Base-by-base conservation (phyloP, 2,797 vertebrate genomes). In the Schizopygopsis malacanthus region DNA sequence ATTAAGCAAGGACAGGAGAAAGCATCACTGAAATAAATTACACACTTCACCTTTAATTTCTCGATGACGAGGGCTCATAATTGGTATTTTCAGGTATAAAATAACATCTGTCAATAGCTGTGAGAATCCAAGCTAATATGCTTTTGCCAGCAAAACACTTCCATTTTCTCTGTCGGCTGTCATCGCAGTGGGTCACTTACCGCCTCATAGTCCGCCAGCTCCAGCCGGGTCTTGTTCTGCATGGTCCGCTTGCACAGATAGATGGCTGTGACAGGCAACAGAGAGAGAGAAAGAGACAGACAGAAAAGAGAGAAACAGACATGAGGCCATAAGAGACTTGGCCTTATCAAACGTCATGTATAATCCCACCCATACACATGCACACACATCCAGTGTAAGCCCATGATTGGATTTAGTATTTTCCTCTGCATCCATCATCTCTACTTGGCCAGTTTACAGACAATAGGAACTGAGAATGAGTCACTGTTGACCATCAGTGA, bases 191-290 rank as follows among this genome's bases (percentile, higher is more conserved):
- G 78, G 25, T 69, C 39, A 97, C 98, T 96, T 94, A 99, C 98
- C 85, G 98, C 98, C 95, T 99, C 98, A 88, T 99, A 99, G 95
- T 99, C 98, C 4, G 98, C 98, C 93, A 99, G 92, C 93, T 99
- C 98, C 96, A 99, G 95, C 79, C 98, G 94, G 11, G 98, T 98
- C 94, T 99, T 99, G 91, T 99, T 99, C 96, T 99, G 98, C 98
- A 99, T 99, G 91, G 98, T 99, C 93, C 98, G 94, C 93, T 99
- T 99, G 95, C 98, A 99, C 93, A 99, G 97, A 93, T 99, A 99
- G 93, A 99, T 99, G 87, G 98, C 98, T 99, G 90, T 59, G 69
- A 69, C 79, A 87, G 72, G 16, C 28, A 47, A 79, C 18, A 78
- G 54, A 83, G 15, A 73, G 15, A 73, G 25, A 65, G 2, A 28